phyloP scores from a whole-genome alignment of 2,797 vertebrate species.

The Tenualosa ilisha region DNA sequence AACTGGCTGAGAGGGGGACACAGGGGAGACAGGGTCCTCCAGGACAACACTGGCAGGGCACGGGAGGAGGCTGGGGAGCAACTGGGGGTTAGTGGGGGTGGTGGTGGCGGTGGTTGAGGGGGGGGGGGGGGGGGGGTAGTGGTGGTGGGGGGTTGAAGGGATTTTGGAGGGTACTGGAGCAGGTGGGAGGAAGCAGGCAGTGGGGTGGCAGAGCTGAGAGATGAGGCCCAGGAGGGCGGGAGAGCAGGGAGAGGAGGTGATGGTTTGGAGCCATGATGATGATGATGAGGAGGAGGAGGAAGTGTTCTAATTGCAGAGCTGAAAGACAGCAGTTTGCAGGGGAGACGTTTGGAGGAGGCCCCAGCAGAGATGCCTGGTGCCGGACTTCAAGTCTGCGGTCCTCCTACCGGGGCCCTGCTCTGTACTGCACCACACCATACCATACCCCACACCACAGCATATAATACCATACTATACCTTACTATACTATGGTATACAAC shows the following conservation, averaged over 20 bases:
- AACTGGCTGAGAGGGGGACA: slow-evolving; percentile 35
- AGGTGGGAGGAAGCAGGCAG: slow-evolving; percentile 30
- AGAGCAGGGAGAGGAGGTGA: slow-evolving; percentile 28
- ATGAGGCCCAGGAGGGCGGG: background rate
- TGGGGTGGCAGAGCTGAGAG: background rate
- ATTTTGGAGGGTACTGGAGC: background rate
- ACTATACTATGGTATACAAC: too few species aligned
- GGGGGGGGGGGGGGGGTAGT: background rate
- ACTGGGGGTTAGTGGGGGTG: background rate
- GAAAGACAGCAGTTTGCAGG: slow-evolving; percentile 1
- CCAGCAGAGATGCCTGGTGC: slow-evolving; percentile 61
- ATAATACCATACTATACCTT: too few species aligned
- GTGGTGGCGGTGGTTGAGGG: background rate
- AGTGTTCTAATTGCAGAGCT: slow-evolving; percentile 37
- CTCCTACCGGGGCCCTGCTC: slow-evolving; percentile 45
- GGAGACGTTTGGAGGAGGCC: slow-evolving; percentile 48
- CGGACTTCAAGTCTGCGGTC: slow-evolving; percentile 44
- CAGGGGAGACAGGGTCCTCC: background rate
- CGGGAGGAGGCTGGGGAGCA: background rate
- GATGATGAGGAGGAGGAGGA: slow-evolving; percentile 35
- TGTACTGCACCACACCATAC: background rate
- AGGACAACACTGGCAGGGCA: background rate
- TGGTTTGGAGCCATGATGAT: slow-evolving; percentile 14
- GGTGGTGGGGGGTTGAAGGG: too few species aligned
- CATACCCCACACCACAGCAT: background rate